Conservation (phyloP, 2,113 vertebrate genomes). For the Pycnonotus jocosus region DNA sequence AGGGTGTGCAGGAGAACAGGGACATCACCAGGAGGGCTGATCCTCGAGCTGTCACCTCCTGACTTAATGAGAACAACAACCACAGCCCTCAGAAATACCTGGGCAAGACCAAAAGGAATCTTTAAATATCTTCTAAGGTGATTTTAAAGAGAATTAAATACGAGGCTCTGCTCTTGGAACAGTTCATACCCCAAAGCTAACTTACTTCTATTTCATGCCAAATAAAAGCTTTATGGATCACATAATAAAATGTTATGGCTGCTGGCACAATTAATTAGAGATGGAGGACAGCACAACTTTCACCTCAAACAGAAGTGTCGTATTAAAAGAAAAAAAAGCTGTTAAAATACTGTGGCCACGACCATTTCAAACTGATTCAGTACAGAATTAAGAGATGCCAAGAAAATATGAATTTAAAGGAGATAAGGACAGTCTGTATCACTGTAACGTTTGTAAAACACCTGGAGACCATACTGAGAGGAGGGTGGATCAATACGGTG, state of each 20-base stretch:
- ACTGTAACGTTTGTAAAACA: not conserved
- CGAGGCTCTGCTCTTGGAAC: slow-evolving; percentile 17
- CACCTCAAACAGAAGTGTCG: slow-evolving; percentile 41
- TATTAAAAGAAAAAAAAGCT: slow-evolving; percentile 33
- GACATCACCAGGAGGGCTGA: not conserved
- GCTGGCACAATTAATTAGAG: slow-evolving; percentile 67
- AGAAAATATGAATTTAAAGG: slow-evolving; percentile 20
- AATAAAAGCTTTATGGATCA: slow-evolving; percentile 65
- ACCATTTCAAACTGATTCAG: not conserved
- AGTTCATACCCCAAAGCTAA: slow-evolving; percentile 41
- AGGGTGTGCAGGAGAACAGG: rapidly evolving
- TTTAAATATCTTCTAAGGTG: slow-evolving; percentile 28
- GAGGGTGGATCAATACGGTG: not conserved
- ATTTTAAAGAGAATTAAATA: slow-evolving; percentile 59
- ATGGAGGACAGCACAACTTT: slow-evolving; percentile 42
- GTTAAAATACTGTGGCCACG: slow-evolving; percentile 14
- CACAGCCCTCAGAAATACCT: not conserved
- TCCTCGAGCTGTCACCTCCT: not conserved
- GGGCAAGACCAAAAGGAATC: not conserved
- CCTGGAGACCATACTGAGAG: not conserved
- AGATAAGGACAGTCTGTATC: not conserved
- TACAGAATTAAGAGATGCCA: not conserved
- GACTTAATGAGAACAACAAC: not conserved
- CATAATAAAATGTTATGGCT: slow-evolving; percentile 57
- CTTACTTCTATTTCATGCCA: slow-evolving; percentile 53